Percentiles rank a stretch among this genome's conserved stretches.
These are phyloP conservation scores for Hydrophis major DNA, from an alignment of 2,797 vertebrate species.

Conservation along the genomic window DNA sequence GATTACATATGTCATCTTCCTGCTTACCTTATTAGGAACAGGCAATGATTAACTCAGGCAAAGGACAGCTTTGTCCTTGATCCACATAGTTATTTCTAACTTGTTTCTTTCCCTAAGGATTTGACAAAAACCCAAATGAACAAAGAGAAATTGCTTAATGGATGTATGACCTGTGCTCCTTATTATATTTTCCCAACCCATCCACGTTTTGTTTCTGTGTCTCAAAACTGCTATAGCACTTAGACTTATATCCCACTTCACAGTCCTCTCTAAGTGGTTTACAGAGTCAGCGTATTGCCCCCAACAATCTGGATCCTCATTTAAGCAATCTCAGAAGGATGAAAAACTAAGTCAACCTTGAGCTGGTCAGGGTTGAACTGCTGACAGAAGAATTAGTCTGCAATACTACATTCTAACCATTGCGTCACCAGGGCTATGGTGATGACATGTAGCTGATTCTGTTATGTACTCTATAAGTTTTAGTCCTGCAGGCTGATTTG, in stretches of 20 bases:
- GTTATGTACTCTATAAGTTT: background rate
- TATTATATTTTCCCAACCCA: background rate
- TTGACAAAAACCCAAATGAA: background rate
- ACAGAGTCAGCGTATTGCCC: no score
- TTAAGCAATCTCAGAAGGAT: no score
- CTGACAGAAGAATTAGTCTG: no score
- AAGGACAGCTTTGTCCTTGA: background rate
- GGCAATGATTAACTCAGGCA: background rate
- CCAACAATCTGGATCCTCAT: no score
- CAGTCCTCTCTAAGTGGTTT: no score
- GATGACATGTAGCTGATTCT: background rate
- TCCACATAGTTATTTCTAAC: background rate
- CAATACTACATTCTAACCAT: no score
- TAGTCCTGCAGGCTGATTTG: background rate
- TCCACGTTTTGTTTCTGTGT: background rate
- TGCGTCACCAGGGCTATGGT: background rate
- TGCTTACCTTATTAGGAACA: background rate
- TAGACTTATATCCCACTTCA: no score
- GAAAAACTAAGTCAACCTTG: no score
- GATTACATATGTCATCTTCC: background rate
- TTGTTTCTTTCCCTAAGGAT: background rate
- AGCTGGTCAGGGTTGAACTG: no score
- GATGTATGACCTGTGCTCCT: background rate
- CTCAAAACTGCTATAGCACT: background rate
- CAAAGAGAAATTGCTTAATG: background rate